Conservation (phyloP, 1,140 invertebrate species). For the Cephus cinctus region DNA sequence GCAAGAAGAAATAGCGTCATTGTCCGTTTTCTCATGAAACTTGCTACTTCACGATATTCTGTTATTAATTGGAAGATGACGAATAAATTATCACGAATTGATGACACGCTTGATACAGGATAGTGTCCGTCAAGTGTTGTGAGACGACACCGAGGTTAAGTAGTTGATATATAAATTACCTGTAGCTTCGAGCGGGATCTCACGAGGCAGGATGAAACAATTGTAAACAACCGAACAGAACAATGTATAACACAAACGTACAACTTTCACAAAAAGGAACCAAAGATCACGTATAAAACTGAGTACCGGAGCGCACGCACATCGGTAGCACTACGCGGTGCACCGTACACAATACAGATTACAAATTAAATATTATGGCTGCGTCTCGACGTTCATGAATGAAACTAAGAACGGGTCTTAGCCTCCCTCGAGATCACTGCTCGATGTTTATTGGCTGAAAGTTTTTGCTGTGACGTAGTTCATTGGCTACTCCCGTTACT, state of each 20-base stretch:
- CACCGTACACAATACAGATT: constrained; percentile 47
- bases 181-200: constrained; percentile 30
- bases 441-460: constrained; percentile 23
- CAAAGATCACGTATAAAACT: constrained; percentile 34
- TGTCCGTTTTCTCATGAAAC: too few species aligned
- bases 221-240: constrained; percentile 6
- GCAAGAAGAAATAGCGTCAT: too few species aligned
- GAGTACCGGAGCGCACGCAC: constrained; percentile 31
- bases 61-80: too few species aligned
- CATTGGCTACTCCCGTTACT: constrained; percentile 13
- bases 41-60: too few species aligned
- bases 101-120: neutral
- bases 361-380: constrained; percentile 49
- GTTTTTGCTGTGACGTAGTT: constrained; percentile 10
- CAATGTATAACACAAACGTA: constrained; percentile 15
- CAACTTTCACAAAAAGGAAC: constrained; percentile 28
- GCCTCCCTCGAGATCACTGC: constrained; percentile 30
- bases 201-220: neutral
- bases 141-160: neutral
- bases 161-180: constrained; percentile 25
- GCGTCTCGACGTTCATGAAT: constrained; percentile 47
- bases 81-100: too few species aligned
- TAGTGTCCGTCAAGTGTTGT: too few species aligned
- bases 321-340: constrained; percentile 46
- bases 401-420: constrained; percentile 45